phyloP scores from a whole-genome alignment of 2,888 invertebrate species.

The Ophion obscuratus region DNA sequence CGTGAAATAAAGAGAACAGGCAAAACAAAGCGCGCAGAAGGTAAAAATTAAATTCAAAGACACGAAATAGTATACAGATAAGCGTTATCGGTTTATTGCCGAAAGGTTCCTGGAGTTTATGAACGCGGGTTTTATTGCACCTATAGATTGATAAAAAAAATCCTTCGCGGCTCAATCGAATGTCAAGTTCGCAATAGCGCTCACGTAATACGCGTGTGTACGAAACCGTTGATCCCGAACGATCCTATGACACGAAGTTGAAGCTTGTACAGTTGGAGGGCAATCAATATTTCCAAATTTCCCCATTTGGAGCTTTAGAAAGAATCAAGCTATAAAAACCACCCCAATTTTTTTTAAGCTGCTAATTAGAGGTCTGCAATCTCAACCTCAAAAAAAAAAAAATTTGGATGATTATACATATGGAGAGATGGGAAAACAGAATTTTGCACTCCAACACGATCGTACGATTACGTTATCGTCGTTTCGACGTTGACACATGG shows the following conservation, averaged over 20 bases:
- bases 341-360: too few species aligned
- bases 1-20: slow-evolving; percentile 37
- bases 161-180: slow-evolving; percentile 40
- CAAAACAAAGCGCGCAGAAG: background rate
- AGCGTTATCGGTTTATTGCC: slow-evolving; percentile 43
- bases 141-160: slow-evolving; percentile 30
- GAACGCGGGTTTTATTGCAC: slow-evolving; percentile 48
- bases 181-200: slow-evolving; percentile 44
- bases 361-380: background rate
- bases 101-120: slow-evolving; percentile 28
- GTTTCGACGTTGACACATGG: background rate
- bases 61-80: slow-evolving; percentile 46
- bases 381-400: background rate
- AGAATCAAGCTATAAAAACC: too few species aligned
- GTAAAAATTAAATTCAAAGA: slow-evolving; percentile 15
- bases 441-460: background rate
- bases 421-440: background rate
- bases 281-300: background rate
- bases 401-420: background rate
- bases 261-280: background rate
- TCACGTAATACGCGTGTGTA: background rate
- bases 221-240: slow-evolving; percentile 17
- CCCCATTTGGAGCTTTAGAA: background rate
- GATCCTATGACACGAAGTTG: background rate
- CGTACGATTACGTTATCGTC: background rate